Conservation (phyloP, 2,113 vertebrate genomes). For the Nestor notabilis region DNA sequence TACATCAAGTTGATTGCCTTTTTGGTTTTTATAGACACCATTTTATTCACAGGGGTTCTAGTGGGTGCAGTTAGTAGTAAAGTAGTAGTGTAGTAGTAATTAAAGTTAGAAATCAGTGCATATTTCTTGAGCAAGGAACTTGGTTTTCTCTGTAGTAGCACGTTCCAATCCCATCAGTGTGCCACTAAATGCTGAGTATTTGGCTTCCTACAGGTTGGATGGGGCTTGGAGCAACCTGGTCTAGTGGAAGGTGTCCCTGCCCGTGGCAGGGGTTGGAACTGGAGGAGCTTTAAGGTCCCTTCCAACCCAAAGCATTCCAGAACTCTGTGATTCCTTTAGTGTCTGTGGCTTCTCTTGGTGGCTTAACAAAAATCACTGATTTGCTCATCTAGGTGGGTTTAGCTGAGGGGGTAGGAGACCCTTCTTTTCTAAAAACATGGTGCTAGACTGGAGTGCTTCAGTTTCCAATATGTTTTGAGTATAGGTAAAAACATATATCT, state of each 20-base stretch:
- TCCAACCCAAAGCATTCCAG: not conserved
- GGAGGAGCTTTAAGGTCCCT: not conserved
- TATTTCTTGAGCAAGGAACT: not conserved
- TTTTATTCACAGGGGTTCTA: not conserved
- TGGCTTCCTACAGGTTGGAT: not conserved
- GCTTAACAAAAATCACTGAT: not conserved
- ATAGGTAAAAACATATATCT: not conserved
- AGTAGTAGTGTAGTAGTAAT: not conserved
- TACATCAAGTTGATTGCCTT: not conserved
- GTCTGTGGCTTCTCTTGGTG: not conserved
- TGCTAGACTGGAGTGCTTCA: not conserved
- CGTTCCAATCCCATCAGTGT: not conserved
- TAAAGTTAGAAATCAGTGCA: not conserved
- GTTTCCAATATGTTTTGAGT: not conserved
- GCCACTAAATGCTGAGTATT: not conserved
- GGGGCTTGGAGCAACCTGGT: not conserved
- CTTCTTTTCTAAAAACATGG: not conserved
- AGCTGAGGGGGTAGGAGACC: not conserved
- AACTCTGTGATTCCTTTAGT: not conserved
- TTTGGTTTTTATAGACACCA: not conserved
- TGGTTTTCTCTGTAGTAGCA: not conserved
- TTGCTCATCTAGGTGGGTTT: not conserved
- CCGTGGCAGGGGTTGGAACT: not conserved
- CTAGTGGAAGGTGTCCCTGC: not conserved
- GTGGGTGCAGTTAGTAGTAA: not conserved